Conservation (phyloP, 1,140 invertebrate genomes). For the Latrodectus geometricus region DNA sequence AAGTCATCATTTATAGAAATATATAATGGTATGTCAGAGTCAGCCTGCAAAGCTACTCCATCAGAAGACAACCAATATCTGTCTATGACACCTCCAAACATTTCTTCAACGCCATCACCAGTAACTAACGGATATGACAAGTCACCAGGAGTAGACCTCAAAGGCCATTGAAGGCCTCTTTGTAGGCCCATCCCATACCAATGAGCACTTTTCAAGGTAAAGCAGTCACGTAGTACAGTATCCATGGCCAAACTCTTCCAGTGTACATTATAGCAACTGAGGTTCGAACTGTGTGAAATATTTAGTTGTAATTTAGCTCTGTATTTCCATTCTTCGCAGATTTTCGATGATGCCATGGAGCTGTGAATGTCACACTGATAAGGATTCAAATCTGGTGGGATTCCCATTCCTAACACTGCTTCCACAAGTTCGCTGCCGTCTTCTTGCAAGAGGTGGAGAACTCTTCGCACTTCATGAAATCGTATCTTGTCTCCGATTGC, state of each 20-base stretch:
- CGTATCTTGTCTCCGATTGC: constrained; percentile 59
- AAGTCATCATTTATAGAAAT: constrained; percentile 67
- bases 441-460: constrained; percentile 59
- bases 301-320: constrained; percentile 61
- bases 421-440: constrained; percentile 59
- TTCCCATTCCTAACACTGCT: constrained; percentile 57
- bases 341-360: not conserved
- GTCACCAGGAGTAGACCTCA: constrained; percentile 79
- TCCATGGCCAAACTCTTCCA: constrained; percentile 78
- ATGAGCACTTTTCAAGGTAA: constrained; percentile 74
- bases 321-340: constrained; percentile 65
- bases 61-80: constrained; percentile 87
- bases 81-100: constrained; percentile 83
- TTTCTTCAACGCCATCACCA: constrained; percentile 72
- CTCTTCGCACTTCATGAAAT: constrained; percentile 53
- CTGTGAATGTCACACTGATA: constrained; percentile 61
- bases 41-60: constrained; percentile 82
- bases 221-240: constrained; percentile 83
- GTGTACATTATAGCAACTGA: constrained; percentile 80
- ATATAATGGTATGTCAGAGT: constrained; percentile 82
- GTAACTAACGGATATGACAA: constrained; percentile 82
- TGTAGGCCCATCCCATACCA: constrained; percentile 78
- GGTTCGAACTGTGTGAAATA: constrained; percentile 32
- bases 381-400: constrained; percentile 63
- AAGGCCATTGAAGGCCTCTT: constrained; percentile 80